Evolutionary conservation across 2,888 invertebrate species (phyloP).

Genomic region (Ommatoiulus sabulosus): DNA sequence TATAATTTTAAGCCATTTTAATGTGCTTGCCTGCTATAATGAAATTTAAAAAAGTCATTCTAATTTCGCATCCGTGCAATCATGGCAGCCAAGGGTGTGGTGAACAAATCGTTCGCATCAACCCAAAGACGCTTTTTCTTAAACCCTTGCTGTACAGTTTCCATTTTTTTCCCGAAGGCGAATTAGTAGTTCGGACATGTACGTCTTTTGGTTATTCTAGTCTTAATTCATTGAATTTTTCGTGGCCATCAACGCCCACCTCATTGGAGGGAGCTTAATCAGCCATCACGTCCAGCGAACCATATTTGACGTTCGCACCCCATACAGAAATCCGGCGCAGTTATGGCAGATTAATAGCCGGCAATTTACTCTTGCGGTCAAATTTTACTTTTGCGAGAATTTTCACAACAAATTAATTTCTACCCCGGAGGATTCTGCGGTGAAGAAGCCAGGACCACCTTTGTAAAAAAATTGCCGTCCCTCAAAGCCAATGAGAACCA

Average conservation of each 20-base stretch:
- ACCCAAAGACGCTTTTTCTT: not conserved
- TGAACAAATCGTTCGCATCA: slow-evolving; percentile 6
- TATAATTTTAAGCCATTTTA: slow-evolving; percentile 18
- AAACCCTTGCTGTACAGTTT: not conserved
- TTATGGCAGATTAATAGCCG: not conserved
- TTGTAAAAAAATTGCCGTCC: not conserved
- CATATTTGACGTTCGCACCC: not conserved
- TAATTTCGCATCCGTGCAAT: slow-evolving; percentile 27
- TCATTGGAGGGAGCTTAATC: not conserved
- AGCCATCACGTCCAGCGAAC: not conserved
- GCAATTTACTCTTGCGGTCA: not conserved
- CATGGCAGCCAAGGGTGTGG: slow-evolving; percentile 41
- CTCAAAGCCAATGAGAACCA: not conserved
- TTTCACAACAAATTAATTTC: slow-evolving; percentile 8
- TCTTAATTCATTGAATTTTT: not conserved
- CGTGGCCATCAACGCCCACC: not conserved
- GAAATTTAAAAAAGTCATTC: slow-evolving; percentile 18
- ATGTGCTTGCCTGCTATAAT: slow-evolving; percentile 22
- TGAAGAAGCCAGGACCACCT: not conserved
- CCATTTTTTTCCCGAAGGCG: not conserved
- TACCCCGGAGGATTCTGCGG: slow-evolving; percentile 9
- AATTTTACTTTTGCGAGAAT: not conserved
- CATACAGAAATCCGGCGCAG: not conserved
- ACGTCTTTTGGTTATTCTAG: not conserved
- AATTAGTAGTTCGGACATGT: not conserved